Percentiles rank a stretch among this genome's conserved stretches.
phyloP scores from a whole-genome alignment of 2,113 vertebrate genomes.

The Lepus americanus region DNA sequence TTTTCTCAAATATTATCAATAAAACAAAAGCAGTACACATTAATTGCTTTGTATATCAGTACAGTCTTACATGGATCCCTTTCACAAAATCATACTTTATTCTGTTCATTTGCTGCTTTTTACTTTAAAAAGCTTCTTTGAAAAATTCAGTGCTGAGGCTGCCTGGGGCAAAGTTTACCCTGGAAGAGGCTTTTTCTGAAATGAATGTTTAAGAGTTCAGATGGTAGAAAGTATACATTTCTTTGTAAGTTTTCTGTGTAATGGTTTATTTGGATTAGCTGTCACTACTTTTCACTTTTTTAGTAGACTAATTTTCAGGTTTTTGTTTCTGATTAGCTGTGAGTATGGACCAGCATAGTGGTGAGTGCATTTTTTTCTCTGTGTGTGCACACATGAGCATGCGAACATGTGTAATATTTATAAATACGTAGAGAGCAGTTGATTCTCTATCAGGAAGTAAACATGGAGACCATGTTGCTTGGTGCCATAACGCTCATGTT shows the following conservation, averaged over 20 bases:
- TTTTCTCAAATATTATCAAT: not conserved
- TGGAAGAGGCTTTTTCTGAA: not conserved
- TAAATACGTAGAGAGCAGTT: not conserved
- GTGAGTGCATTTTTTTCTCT: not conserved
- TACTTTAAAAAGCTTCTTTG: slow-evolving; percentile 33
- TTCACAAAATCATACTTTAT: not conserved
- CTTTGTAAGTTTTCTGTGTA: not conserved
- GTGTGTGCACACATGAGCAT: not conserved
- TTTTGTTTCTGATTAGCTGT: not conserved
- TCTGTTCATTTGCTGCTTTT: slow-evolving; percentile 5
- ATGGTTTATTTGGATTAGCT: not conserved
- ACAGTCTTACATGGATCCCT: not conserved
- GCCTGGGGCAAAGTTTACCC: not conserved
- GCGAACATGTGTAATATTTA: not conserved
- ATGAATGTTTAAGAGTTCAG: not conserved
- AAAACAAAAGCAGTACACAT: not conserved
- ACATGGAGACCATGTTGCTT: not conserved
- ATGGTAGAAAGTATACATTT: not conserved
- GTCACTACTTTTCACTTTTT: not conserved
- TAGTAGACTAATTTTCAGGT: not conserved
- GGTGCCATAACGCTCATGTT: not conserved
- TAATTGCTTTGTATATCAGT: not conserved
- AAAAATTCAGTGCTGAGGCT: not conserved
- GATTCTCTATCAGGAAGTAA: not conserved
- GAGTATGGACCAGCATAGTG: not conserved